Evolutionary conservation across 2,113 vertebrate genomes (phyloP).

Genomic region (Microtus montanus): DNA sequence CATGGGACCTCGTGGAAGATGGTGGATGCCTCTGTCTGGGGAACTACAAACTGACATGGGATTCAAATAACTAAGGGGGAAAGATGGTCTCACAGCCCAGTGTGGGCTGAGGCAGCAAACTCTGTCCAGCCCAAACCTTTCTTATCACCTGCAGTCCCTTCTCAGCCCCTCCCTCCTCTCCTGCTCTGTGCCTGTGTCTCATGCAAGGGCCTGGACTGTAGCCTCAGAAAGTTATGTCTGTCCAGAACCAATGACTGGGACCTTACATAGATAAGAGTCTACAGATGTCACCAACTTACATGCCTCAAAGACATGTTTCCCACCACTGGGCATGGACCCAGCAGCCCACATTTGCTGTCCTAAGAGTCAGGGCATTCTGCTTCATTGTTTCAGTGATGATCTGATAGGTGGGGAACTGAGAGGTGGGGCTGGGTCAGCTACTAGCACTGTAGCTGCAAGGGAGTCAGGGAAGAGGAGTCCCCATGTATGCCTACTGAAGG

Average conservation of each 20-base stretch:
- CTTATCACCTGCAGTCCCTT: fast-evolving
- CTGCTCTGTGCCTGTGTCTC: neutral
- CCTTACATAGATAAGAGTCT: neutral
- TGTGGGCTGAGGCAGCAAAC: neutral
- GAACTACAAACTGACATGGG: neutral
- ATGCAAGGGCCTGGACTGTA: neutral
- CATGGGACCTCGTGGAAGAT: neutral
- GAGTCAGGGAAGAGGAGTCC: too few species aligned
- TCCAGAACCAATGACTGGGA: neutral
- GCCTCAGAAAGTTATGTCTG: neutral
- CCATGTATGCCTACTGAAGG: too few species aligned
- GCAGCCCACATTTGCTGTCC: neutral
- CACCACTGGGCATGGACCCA: too few species aligned
- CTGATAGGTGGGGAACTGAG: neutral
- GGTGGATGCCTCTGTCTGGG: neutral
- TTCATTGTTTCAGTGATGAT: neutral
- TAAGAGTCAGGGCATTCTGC: neutral
- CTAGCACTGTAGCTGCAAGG: too few species aligned
- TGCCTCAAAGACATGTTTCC: too few species aligned
- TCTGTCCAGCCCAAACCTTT: neutral
- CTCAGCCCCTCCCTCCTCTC: neutral
- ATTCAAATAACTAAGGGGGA: neutral
- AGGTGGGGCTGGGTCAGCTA: too few species aligned
- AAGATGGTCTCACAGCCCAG: neutral
- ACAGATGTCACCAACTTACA: neutral